A percentile compares a stretch with the other conserved stretches of the same genome.
These are phyloP conservation scores for Charaxes varanes DNA, from an alignment of 1,140 invertebrate species.

Conservation along the genomic window DNA sequence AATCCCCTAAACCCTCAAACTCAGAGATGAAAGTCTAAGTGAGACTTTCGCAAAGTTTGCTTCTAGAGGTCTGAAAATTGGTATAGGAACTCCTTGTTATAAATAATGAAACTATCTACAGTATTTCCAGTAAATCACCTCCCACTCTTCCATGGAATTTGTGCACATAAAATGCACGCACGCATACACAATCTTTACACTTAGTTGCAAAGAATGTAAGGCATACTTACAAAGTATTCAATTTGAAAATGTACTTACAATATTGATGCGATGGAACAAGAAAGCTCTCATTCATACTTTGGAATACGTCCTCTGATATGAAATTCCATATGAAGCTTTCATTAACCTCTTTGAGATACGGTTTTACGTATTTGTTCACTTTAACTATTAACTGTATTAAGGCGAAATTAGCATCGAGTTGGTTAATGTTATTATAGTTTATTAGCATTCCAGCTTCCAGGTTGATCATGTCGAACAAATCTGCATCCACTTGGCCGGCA, in stretches of 20 bases:
- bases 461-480: slow-evolving; percentile 30
- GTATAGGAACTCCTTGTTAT: too few relatives aligned
- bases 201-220: too few relatives aligned
- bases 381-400: slow-evolving; percentile 27
- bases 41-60: too few relatives aligned
- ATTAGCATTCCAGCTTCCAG: slow-evolving; percentile 33
- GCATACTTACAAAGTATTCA: too few relatives aligned
- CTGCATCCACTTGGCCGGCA: slow-evolving; percentile 25
- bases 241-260: slow-evolving; percentile 35
- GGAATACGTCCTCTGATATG: slow-evolving; percentile 30
- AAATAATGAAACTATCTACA: too few relatives aligned
- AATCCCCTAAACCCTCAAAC: too few relatives aligned
- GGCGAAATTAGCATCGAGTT: slow-evolving; percentile 26
- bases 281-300: slow-evolving; percentile 36
- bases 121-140: too few relatives aligned
- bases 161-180: too few relatives aligned
- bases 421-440: slow-evolving; percentile 54
- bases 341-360: slow-evolving; percentile 42
- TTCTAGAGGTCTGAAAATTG: too few relatives aligned
- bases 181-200: too few relatives aligned
- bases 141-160: too few relatives aligned
- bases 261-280: slow-evolving; percentile 44
- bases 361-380: slow-evolving; percentile 52
- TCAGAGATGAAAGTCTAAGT: too few relatives aligned
- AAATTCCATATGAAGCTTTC: slow-evolving; percentile 44